Percentiles rank a stretch among this genome's conserved stretches.
Conservation (phyloP, 2,797 vertebrate genomes). For the Sitta carolinensis region DNA sequence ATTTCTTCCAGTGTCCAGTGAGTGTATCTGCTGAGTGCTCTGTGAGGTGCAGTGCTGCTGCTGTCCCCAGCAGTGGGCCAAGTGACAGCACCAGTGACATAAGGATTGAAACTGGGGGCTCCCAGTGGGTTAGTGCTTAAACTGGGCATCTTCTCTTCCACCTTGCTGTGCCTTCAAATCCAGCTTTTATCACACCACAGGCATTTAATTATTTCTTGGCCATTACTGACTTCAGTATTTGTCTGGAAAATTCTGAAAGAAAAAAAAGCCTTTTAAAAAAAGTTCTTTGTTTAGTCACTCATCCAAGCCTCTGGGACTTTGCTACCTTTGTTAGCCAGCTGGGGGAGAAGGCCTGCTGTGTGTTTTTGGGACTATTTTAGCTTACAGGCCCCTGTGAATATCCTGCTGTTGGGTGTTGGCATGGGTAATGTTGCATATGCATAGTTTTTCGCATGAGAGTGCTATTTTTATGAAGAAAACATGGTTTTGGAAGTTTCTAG, state of each 20-base stretch:
- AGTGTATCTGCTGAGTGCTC: not conserved
- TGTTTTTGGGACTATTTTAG: not conserved
- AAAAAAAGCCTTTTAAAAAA: not conserved
- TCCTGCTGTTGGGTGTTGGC: not conserved
- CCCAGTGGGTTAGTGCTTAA: not conserved
- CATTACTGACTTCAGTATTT: not conserved
- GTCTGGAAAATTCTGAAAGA: not conserved
- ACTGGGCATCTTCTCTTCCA: not conserved
- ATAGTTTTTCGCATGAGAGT: not conserved
- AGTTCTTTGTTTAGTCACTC: not conserved
- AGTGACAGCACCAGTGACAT: not conserved
- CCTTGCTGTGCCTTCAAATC: not conserved
- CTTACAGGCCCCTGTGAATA: not conserved
- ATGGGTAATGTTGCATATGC: not conserved
- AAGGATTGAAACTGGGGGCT: not conserved
- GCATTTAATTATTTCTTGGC: not conserved
- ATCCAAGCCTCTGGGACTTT: not conserved
- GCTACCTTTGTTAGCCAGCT: not conserved
- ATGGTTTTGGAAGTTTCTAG: not conserved
- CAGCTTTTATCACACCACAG: not conserved
- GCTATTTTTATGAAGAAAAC: not conserved
- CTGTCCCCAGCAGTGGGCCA: not conserved
- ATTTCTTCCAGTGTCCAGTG: accelerated
- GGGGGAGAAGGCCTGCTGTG: not conserved
- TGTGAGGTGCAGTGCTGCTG: not conserved